phyloP scores from a whole-genome alignment of 1,140 invertebrate species.

The Camponotus vicinus region DNA sequence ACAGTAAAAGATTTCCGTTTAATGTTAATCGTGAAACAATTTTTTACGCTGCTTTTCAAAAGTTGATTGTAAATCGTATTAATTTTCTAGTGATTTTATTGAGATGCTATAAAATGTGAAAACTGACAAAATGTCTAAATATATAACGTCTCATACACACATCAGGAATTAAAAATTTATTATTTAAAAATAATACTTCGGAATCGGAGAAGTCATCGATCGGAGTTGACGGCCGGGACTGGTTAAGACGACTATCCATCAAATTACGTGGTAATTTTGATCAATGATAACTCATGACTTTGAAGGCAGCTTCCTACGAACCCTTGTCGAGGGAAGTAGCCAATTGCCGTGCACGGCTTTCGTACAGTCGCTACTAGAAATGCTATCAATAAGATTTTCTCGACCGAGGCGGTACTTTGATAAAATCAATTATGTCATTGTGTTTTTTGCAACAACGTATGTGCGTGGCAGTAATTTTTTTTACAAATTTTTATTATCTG shows the following conservation, averaged over 20 bases:
- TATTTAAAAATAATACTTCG: conserved; percentile 10
- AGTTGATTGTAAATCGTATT: neutral
- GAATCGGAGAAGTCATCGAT: conserved; percentile 68
- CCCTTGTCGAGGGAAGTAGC: conserved; percentile 83
- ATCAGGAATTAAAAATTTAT: neutral
- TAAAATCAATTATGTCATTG: neutral
- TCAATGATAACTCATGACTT: conserved; percentile 85
- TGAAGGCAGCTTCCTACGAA: conserved; percentile 85
- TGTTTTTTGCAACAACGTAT: neutral
- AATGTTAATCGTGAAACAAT: neutral
- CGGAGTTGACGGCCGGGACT: conserved; percentile 59
- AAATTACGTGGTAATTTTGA: conserved; percentile 84
- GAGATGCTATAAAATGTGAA: neutral
- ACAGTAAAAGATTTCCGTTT: neutral
- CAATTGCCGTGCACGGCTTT: conserved; percentile 81
- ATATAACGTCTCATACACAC: neutral
- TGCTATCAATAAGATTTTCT: conserved; percentile 75
- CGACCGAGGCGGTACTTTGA: conserved; percentile 1
- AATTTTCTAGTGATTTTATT: neutral
- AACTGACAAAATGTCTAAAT: neutral
- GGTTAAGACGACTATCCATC: conserved; percentile 77
- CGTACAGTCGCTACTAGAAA: conserved; percentile 84
- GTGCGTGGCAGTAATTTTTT: neutral
- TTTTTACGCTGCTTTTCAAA: neutral
- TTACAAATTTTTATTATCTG: neutral